These are phyloP conservation scores for Tyrannus savana DNA, from an alignment of 2,113 vertebrate genomes.

Conservation along the genomic window DNA sequence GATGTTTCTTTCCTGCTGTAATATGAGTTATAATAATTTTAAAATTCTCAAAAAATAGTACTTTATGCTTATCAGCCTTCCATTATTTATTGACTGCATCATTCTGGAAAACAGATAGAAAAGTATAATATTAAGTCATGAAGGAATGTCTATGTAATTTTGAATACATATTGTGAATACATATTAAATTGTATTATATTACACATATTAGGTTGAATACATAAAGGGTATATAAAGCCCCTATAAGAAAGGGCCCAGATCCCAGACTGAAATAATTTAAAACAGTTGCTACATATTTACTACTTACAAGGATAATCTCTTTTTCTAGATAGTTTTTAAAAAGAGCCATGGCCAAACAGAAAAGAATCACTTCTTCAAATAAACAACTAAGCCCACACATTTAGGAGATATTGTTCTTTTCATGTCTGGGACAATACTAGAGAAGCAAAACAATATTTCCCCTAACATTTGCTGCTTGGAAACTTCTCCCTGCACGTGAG, in stretches of 20 bases:
- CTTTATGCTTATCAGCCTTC: not conserved
- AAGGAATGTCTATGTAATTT: not conserved
- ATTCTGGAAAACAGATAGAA: not conserved
- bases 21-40: not conserved
- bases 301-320: not conserved
- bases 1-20: not conserved
- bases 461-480: not conserved
- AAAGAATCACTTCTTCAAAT: not conserved
- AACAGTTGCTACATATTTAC: not conserved
- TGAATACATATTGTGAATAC: not conserved
- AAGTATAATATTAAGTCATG: not conserved
- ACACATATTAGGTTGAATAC: not conserved
- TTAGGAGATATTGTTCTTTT: not conserved
- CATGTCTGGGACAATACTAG: not conserved
- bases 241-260: not conserved
- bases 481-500: not conserved
- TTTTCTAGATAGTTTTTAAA: not conserved
- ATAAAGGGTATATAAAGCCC: not conserved
- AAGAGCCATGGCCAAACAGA: not conserved
- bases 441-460: not conserved
- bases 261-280: not conserved
- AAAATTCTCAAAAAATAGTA: not conserved
- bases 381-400: slow-evolving; percentile 6
- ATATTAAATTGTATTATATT: not conserved
- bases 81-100: not conserved